Conservation (phyloP, 2,113 vertebrate species). For the Daphoenositta chrysoptera region DNA sequence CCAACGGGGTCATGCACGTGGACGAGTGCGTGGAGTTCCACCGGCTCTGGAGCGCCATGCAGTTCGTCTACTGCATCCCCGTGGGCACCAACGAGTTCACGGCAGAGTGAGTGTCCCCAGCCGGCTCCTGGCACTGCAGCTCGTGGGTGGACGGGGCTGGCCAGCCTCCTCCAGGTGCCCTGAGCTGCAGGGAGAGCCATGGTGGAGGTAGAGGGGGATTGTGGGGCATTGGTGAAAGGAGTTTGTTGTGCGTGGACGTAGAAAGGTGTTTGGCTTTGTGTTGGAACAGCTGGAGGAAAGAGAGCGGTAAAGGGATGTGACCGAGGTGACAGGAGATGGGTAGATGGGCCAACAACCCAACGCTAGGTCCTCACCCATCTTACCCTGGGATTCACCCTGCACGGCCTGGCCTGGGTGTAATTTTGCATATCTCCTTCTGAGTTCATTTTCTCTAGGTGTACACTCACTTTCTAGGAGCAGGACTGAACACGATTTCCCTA, state of each 20-base stretch:
- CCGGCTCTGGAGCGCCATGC: constrained; percentile 99
- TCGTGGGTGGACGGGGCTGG: rapidly evolving
- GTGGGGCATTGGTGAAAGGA: background rate
- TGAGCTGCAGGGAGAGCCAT: background rate
- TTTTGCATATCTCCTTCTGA: background rate
- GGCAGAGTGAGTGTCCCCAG: constrained; percentile 85
- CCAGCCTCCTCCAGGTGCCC: background rate
- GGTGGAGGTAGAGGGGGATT: background rate
- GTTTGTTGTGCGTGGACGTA: background rate
- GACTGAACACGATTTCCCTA: background rate
- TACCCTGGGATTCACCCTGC: background rate
- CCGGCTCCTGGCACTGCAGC: rapidly evolving
- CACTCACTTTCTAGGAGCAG: background rate
- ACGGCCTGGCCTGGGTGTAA: background rate
- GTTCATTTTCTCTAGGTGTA: background rate
- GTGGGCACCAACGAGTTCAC: constrained; percentile 98
- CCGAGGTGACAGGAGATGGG: background rate
- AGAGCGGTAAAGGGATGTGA: background rate
- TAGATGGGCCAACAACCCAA: background rate
- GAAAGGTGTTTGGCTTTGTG: background rate
- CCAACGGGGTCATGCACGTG: constrained; percentile 98
- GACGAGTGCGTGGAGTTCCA: constrained; percentile 98
- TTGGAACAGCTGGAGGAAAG: background rate
- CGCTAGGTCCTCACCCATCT: background rate
- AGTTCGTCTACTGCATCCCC: constrained; percentile 98